Evolutionary conservation across 2,888 invertebrate species (phyloP).

Genomic region (Epicampocera succincta): DNA sequence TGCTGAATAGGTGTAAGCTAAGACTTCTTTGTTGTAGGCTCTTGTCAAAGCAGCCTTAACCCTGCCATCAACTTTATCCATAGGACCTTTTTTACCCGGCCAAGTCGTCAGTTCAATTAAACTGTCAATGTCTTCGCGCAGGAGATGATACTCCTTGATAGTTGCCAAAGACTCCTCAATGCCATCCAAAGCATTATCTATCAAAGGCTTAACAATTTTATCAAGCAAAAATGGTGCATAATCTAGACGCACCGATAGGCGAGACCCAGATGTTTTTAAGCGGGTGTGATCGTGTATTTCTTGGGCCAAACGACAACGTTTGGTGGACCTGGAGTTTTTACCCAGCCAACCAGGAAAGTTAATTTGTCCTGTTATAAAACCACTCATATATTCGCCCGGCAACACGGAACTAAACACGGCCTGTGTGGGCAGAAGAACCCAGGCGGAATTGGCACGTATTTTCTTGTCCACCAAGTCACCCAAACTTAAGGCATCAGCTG

Average conservation of each 20-base stretch:
- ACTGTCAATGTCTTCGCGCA: conserved; percentile 95
- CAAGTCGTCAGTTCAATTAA: conserved; percentile 92
- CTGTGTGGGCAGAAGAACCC: conserved; percentile 93
- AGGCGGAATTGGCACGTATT: conserved; percentile 90
- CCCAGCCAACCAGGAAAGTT: conserved; percentile 98
- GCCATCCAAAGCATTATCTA: conserved; percentile 87
- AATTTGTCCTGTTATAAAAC: conserved; percentile 89
- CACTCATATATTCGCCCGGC: conserved; percentile 93
- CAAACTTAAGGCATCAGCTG: conserved; percentile 92
- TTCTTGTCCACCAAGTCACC: conserved; percentile 93
- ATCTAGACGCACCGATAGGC: conserved; percentile 92
- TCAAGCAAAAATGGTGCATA: conserved; percentile 91
- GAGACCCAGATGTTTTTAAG: conserved; percentile 90
- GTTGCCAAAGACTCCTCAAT: conserved; percentile 87
- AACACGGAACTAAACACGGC: conserved; percentile 95
- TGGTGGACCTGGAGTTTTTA: conserved; percentile 92
- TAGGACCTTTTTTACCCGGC: conserved; percentile 90
- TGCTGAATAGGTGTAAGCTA: conserved; percentile 89
- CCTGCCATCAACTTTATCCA: conserved; percentile 89
- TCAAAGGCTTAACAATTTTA: conserved; percentile 89
- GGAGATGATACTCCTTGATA: conserved; percentile 91
- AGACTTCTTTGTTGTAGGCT: conserved; percentile 92
- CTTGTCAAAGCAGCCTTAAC: conserved; percentile 97
- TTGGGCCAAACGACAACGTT: conserved; percentile 90
- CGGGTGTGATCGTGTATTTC: conserved; percentile 94